Evolutionary conservation across 1,140 invertebrate species (phyloP).

Genomic region (Pemphigus obesinymphae): DNA sequence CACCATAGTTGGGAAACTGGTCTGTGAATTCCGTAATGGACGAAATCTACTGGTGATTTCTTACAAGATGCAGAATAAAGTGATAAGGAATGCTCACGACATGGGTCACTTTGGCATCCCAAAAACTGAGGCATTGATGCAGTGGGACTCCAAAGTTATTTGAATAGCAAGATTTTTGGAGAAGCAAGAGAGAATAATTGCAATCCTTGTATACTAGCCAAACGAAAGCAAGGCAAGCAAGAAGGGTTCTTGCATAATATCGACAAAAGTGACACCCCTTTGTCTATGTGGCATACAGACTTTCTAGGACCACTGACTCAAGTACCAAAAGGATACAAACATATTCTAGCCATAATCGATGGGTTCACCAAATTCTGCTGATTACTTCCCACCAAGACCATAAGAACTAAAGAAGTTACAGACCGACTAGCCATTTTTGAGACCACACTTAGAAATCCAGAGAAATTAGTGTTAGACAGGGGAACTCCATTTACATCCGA

Average conservation of each 20-base stretch:
- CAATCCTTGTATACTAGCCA: neutral
- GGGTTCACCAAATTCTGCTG: conserved; percentile 26
- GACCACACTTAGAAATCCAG: neutral
- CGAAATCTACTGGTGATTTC: neutral
- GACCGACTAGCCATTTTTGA: neutral
- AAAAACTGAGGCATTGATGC: neutral
- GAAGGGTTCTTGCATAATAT: neutral
- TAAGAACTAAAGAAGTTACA: neutral
- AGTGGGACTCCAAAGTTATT: neutral
- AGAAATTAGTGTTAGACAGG: neutral
- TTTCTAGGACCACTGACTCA: neutral
- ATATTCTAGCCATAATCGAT: neutral
- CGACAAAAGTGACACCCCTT: neutral
- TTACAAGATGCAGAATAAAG: conserved; percentile 1
- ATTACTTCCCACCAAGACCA: neutral
- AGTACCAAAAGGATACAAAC: neutral
- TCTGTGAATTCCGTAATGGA: neutral
- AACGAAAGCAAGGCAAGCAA: too few species aligned
- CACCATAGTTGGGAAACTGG: neutral
- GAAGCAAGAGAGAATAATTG: neutral
- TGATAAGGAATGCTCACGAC: neutral
- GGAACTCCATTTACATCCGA: neutral
- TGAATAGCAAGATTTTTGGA: neutral
- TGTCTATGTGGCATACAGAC: neutral
- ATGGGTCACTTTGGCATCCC: neutral